Evolutionary conservation across 2,888 invertebrate genomes (phyloP), one percentile per base, ranked within the genome.

Genomic region (Drosophila subsilvestris): DNA sequence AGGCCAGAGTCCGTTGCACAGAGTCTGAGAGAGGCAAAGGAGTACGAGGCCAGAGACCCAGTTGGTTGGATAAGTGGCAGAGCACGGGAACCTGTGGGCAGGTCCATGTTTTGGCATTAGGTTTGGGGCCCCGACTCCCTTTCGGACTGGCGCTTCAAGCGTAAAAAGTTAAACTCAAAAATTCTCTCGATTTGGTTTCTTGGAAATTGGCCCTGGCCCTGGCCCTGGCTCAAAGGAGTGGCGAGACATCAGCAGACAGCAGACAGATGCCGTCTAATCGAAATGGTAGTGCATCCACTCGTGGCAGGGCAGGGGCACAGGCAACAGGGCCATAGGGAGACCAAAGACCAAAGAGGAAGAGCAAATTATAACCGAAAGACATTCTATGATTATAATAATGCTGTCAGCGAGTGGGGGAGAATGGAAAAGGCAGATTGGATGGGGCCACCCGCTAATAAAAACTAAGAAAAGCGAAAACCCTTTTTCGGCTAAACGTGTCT

Each of bases 91-190:
- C 43, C 56, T 63, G 67, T 22, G 72, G 72, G 70, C 63, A 14
- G 37, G 14, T 37, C 6, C 57, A 55, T 29, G 58, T 48, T 62
- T 27, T 61, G 75, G 68, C 63, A 67, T 73, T 76, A 62, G 75
- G 84, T 70, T 66, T 66, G 79, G 44, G 37, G 12, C 37, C 25
- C 14, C 29, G 43, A 44, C 51, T 57, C 49, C 45, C 42, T 49
- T 32, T 32, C 12, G 12, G 66, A 63, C 58, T 54, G 63, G 62
- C 78, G 85, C 86, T 83, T 87, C 78, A 82, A 83, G 83, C 83
- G 83, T 87, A 86, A 85, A 87, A 87, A 85, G 86, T 85, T 82
- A 74, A 75, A 79, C 82, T 83, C 54, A 48, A 78, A 37, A 86
- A 74, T 81, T 76, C 75, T 75, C 73, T 77, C 54, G 70, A 85